Percentiles rank a stretch among this genome's conserved stretches.
Conservation (phyloP, 2,797 vertebrate genomes). For the Sebastes diaconus region DNA sequence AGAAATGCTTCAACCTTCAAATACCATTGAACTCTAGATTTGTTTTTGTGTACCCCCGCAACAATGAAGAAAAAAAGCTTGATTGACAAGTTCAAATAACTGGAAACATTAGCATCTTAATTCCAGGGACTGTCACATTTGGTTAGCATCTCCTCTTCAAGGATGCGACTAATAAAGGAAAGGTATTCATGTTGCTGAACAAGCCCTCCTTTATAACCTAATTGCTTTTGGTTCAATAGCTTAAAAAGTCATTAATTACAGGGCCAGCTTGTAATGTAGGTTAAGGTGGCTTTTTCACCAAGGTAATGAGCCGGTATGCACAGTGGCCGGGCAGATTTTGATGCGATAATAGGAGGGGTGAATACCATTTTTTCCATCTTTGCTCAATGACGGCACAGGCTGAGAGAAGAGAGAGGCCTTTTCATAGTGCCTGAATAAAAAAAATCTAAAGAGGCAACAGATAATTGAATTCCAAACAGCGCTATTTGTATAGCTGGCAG, state of each 20-base stretch:
- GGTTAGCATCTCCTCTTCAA: slow-evolving; percentile 79
- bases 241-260: slow-evolving; percentile 88
- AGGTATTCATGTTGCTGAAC: slow-evolving; percentile 79
- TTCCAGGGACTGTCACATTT: slow-evolving; percentile 77
- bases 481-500: slow-evolving; percentile 75
- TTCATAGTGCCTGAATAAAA: slow-evolving; percentile 54
- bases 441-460: slow-evolving; percentile 55
- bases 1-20: slow-evolving; percentile 65
- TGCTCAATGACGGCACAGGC: slow-evolving; percentile 59
- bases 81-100: slow-evolving; percentile 80
- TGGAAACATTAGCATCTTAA: slow-evolving; percentile 79
- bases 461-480: slow-evolving; percentile 78
- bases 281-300: slow-evolving; percentile 82
- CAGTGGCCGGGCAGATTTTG: slow-evolving; percentile 74
- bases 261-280: slow-evolving; percentile 80
- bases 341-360: slow-evolving; percentile 79
- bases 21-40: slow-evolving; percentile 66
- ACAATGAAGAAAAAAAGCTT: slow-evolving; percentile 44
- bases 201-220: slow-evolving; percentile 82
- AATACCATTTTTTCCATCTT: slow-evolving; percentile 70
- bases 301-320: slow-evolving; percentile 80
- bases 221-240: slow-evolving; percentile 85
- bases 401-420: slow-evolving; percentile 64
- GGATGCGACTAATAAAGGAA: slow-evolving; percentile 80
- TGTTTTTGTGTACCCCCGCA: slow-evolving; percentile 37